These are phyloP conservation scores for Trichechus manatus DNA, from an alignment of 2,113 vertebrate genomes.

Conservation along the genomic window DNA sequence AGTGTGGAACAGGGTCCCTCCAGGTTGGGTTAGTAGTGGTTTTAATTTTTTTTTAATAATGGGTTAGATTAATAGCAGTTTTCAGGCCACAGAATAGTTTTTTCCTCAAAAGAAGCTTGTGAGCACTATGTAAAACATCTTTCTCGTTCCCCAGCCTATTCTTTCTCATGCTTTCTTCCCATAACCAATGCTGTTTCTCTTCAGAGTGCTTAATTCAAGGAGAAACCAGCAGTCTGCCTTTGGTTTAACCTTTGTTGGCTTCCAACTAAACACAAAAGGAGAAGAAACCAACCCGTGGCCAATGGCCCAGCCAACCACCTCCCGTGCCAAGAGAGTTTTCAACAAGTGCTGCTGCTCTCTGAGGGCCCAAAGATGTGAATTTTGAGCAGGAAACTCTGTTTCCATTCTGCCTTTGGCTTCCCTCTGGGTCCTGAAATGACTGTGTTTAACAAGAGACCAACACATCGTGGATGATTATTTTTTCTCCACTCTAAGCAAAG, in stretches of 20 bases:
- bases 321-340: neutral
- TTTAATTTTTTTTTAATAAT: too few relatives aligned
- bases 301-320: neutral
- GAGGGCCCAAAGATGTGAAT: neutral
- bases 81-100: neutral
- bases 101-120: neutral
- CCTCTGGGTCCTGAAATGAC: neutral
- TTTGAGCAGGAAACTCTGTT: neutral
- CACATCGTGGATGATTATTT: conserved; percentile 30
- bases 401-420: conserved; percentile 1
- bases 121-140: neutral
- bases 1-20: neutral
- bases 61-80: neutral
- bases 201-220: conserved; percentile 55
- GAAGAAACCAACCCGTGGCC: conserved; percentile 35
- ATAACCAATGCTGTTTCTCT: conserved; percentile 49
- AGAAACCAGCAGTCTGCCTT: conserved; percentile 54
- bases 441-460: conserved; percentile 45
- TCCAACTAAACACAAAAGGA: conserved; percentile 54
- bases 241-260: conserved; percentile 16
- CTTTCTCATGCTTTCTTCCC: conserved; percentile 11
- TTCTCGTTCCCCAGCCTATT: neutral
- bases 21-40: neutral
- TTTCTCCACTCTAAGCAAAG: conserved; percentile 36
- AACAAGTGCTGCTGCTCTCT: neutral